Evolutionary conservation across 2,888 invertebrate genomes (phyloP), one percentile per base, ranked within the genome.

Genomic region (Uropetala carovei): DNA sequence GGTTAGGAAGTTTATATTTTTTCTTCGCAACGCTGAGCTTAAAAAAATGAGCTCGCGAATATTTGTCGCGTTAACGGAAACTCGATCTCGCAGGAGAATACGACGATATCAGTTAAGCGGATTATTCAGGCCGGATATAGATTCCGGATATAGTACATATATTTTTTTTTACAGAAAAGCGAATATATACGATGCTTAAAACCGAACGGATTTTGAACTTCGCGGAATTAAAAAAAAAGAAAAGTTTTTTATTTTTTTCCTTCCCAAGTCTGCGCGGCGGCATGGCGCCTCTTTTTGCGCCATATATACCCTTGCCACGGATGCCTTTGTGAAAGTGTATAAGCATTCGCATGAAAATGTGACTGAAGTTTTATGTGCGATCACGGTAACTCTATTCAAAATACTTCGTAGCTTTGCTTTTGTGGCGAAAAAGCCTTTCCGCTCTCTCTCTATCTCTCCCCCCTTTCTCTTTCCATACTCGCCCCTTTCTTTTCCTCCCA

Each of bases 321-420:
- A 22, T 64, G 64, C 89, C 89, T 89, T 89, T 89, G 89, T 89
- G 86, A 60, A 60, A 86, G 86, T 27, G 60, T 60, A 86, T n/a
- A 64, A n/a, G 89, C 89, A 64, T 89, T 89, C 43, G 89, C 56
- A 89, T 68, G 89, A 89, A 89, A 89, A 89, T 68, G 60, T 9
- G 86, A 43, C 89, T 89, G 89, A 89, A 89, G 64, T 89, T 89
- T 64, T 60, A 56, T 68, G 64, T 43, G 68, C 64, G 64, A 89
- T 89, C 89, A 30, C 30, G 89, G 64, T 89, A 86, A 60, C 86
- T 60, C 22, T 86, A 60, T 30, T 85, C 83, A 68, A 68, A 68
- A 89, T 43, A 64, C 30, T 59, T 30, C 64, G 64, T 89, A 89
- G 43, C 86, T 89, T 64, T 89, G 64, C 89, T 68, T 64, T 89